phyloP scores from a whole-genome alignment of 2,113 vertebrate genomes.

The Microtus richardsoni region DNA sequence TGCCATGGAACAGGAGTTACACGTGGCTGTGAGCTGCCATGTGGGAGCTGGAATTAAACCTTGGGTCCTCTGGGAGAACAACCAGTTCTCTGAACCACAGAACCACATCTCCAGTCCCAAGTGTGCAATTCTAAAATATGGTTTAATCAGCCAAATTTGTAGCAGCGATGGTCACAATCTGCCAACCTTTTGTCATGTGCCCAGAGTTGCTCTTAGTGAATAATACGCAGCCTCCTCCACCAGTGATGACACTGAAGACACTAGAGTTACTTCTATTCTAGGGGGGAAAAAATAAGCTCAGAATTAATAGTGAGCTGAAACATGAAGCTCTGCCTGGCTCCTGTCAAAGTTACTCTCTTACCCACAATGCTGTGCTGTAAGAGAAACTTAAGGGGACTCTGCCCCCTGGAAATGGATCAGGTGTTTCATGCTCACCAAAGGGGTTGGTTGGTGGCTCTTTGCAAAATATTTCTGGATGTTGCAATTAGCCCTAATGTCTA shows the following conservation, averaged over 20 bases:
- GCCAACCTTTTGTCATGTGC: neutral
- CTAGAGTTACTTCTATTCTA: neutral
- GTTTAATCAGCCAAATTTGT: neutral
- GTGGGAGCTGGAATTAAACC: neutral
- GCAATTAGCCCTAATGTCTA: neutral
- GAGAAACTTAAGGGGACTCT: neutral
- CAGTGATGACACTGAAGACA: neutral
- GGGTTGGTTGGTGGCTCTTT: neutral
- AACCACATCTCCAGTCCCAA: neutral
- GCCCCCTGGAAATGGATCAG: no score
- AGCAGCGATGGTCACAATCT: neutral
- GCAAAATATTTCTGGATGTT: constrained; percentile 9
- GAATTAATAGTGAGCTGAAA: neutral
- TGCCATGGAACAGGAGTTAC: neutral
- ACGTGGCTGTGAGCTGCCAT: neutral
- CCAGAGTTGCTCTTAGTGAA: rapidly evolving
- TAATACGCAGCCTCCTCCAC: neutral
- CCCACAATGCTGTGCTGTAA: rapidly evolving
- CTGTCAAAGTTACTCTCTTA: neutral
- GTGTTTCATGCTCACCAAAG: neutral
- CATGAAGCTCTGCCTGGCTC: neutral
- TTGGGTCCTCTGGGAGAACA: neutral
- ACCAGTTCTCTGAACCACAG: neutral
- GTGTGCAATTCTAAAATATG: neutral
- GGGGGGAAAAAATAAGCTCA: neutral